Evolutionary conservation across 2,888 invertebrate genomes (phyloP), one percentile per base, ranked within the genome.

Genomic region (Melitaea athalia): DNA sequence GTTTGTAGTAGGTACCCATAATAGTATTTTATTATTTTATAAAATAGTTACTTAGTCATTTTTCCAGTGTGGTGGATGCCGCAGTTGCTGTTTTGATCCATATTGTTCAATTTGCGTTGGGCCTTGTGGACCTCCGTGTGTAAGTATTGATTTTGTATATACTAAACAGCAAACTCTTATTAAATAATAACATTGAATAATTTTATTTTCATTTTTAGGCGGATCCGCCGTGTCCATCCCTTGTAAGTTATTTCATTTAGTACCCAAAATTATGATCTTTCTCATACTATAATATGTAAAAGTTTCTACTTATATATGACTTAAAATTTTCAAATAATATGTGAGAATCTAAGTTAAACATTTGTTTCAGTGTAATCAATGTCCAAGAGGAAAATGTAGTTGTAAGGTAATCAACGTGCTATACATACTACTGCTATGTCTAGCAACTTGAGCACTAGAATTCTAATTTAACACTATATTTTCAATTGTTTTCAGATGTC

Each of bases 61-160:
- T 24, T 72, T 80, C 69, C 67, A 89, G 89, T 88, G 86, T 52
- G 79, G 82, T 11, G 78, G 83, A 1, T 87, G 88, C 68, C 75
- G 74, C 5, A 68, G 77, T 15, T 83, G 81, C 68, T 83, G 81
- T 63, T 14, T 67, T 2, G 79, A 79, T 38, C 75, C 80, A 47
- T 72, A 65, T 24, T 83, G 81, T 65, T 6, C 73, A 0, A 49
- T 72, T 43, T 83, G 82, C 66, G 12, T 66, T 0, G 50, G 67
- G 60, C 42, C 75, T 11, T 81, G 82, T 66, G 75, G 71, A 12
- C 65, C 74, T 3, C 74, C 78, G 42, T 80, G 79, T 53, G 82
- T 81, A 71, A 67, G 81, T 76, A n/a, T n/a, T 6, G 14, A 14
- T 49, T n/a, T n/a, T n/a, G n/a, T 49, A n/a, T n/a, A 49, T n/a